Evolutionary conservation across 2,888 invertebrate species (phyloP).

Genomic region (Teleogryllus oceanicus): DNA sequence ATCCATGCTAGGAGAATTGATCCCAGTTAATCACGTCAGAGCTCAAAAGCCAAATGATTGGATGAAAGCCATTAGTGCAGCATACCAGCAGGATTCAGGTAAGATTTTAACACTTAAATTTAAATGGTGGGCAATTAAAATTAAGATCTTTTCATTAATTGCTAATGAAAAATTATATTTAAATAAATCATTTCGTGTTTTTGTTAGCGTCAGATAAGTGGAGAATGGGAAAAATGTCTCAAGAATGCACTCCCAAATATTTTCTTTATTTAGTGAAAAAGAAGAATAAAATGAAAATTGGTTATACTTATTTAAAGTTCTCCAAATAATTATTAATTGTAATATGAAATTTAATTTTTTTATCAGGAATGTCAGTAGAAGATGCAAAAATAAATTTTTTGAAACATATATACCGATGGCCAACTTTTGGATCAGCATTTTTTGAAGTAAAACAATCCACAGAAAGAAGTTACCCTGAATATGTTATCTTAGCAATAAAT

Average conservation of each 20-base stretch:
- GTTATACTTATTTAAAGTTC: too few species aligned
- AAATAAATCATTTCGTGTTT: too few species aligned
- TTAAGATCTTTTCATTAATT: too few species aligned
- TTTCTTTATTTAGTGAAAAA: too few species aligned
- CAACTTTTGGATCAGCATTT: conserved; percentile 93
- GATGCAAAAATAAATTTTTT: conserved; percentile 82
- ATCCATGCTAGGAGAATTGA: conserved; percentile 61
- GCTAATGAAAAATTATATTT: too few species aligned
- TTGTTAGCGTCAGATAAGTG: too few species aligned
- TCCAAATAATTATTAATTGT: conserved; percentile 29
- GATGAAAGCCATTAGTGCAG: conserved; percentile 68
- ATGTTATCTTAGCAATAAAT: conserved; percentile 85
- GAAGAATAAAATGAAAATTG: too few species aligned
- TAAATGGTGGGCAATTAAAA: too few species aligned
- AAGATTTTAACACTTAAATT: neutral
- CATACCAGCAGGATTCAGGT: conserved; percentile 60
- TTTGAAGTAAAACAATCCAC: conserved; percentile 92
- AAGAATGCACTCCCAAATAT: too few species aligned
- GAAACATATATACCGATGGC: conserved; percentile 70
- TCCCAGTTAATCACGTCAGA: conserved; percentile 75
- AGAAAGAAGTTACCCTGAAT: conserved; percentile 79
- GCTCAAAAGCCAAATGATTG: conserved; percentile 72
- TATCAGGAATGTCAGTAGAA: conserved; percentile 56
- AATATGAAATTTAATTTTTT: conserved; percentile 22
- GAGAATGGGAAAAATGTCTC: too few species aligned